These are phyloP conservation scores for Eudasyphora cyanicolor DNA, from an alignment of 2,888 invertebrate species.

Conservation along the genomic window DNA sequence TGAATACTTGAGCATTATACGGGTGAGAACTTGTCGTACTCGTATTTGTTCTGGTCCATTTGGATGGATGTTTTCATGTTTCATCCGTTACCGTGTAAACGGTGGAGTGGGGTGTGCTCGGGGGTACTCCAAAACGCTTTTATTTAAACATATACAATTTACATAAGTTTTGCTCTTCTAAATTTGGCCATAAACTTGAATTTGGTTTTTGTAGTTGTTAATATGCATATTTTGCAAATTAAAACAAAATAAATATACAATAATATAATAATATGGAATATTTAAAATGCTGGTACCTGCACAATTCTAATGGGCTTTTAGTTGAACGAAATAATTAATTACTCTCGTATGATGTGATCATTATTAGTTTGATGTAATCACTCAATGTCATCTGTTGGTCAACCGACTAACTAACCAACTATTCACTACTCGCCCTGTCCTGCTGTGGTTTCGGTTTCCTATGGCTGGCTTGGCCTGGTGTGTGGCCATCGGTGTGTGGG, in stretches of 20 bases:
- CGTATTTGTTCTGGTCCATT: background rate
- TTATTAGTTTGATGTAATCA: background rate
- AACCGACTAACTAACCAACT: background rate
- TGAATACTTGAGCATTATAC: background rate
- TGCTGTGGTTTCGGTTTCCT: background rate
- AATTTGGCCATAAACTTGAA: slow-evolving; percentile 17
- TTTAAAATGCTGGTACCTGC: background rate
- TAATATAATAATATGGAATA: too few relatives aligned
- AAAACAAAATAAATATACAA: background rate
- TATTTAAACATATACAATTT: background rate
- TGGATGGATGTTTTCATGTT: too few relatives aligned
- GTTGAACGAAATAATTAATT: slow-evolving; percentile 8
- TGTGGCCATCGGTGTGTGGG: too few relatives aligned
- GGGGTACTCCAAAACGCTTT: background rate
- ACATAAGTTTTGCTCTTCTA: background rate
- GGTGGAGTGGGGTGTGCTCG: background rate
- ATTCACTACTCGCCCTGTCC: background rate
- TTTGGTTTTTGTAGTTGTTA: background rate
- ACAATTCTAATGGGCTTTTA: background rate
- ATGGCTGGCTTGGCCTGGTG: background rate
- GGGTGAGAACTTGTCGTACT: background rate
- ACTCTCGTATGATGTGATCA: background rate
- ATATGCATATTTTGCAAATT: slow-evolving; percentile 12
- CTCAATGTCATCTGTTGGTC: background rate
- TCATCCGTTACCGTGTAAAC: too few relatives aligned